Evolutionary conservation across 2,888 invertebrate genomes (phyloP), one percentile per base, ranked within the genome.

Genomic region (Elegia similella): DNA sequence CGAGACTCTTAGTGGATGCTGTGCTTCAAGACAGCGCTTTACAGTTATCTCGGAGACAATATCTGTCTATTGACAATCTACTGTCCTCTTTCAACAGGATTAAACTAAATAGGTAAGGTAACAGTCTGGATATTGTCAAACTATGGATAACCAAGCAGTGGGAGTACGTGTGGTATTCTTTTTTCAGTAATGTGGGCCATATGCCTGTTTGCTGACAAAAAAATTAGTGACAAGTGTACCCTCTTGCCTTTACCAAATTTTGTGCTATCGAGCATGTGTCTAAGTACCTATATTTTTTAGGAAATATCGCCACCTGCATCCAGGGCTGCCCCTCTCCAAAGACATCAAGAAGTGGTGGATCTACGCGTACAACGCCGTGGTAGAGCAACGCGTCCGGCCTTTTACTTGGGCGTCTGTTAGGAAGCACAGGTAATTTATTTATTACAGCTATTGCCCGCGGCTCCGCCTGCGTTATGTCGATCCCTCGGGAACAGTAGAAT

Each of bases 11-110:
- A 38, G 81, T 94, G 7, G 95, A 95, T 65, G 93, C 95, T 5
- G 94, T 95, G 15, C 82, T 95, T 3, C 95, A 95, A 72, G 96
- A 96, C 76, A 95, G 95, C 61, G 96, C 95, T 7, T 77, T 95
- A 59, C 95, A 95, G 76, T 79, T 96, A 43, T 95, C 95, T 0
- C 92, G 95, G 57, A 91, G 93, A 57, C 96, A 97, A 85, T 96
- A 95, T 72, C 84, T 94, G 6, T 93, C 94, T 0, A 91, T 94
- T 12, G 86, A 92, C 58, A 92, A 92, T 46, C 82, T 94, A 6
- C 68, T 89, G 29, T 88, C 93, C 62, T 93, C 94, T 0, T 91
- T 95, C 66, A 87, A 92, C 46, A 92, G 95, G 70, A 95, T 95
- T 81, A 88, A 93, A 43, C 89, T 95, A 6, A 95, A 95, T 73